Base-by-base conservation (phyloP, 2,797 vertebrate genomes). In the Somateria mollissima region DNA sequence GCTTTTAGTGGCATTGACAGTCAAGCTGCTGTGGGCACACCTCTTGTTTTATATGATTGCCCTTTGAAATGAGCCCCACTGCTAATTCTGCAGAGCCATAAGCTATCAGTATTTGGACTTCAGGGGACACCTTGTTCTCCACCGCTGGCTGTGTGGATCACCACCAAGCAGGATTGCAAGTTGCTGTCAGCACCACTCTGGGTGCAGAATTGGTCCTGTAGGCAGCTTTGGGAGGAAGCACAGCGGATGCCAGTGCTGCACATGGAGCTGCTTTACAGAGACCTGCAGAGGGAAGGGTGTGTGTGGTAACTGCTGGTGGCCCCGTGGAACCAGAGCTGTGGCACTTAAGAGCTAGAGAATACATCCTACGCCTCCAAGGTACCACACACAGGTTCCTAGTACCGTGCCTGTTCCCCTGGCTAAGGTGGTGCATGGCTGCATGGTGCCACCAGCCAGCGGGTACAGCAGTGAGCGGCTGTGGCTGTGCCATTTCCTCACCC, bases 401-500 rank as follows among this genome's bases (percentile, higher is more conserved):
- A 13, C 53, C 37, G 27, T 36, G 6, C 2, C 0, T 28, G 17
- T 39, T 69, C 37, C 14, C 7, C 37, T 16, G 45, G 21, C 13
- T 32, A 37, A 13, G 51, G 22, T 45, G 75, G 49, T 3, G 3
- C 37, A 15, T 2, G 34, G 36, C 3, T 14, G 58, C 8, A 49
- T 8, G 45, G 6, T 32, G 36, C 11, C 74, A 37, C 22, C 34
- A 30, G n/a, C 11, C 6, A 14, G n/a, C 30, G 25, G 77, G 28
- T 19, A 7, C 25, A 6, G 4, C 4, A 24, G 16, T 5, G 2
- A 34, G 39, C 24, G 28, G 57, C 0, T 16, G 56, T 9, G 61
- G 37, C 74, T 0, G 0, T 19, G 67, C 47, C 2, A 8, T 24
- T 10, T 70, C 58, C 71, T 82, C 10, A 1, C 22, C 49, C 18